Evolutionary conservation across 2,888 invertebrate genomes (phyloP), one percentile per base, ranked within the genome.

Genomic region (Lasiommata megera): DNA sequence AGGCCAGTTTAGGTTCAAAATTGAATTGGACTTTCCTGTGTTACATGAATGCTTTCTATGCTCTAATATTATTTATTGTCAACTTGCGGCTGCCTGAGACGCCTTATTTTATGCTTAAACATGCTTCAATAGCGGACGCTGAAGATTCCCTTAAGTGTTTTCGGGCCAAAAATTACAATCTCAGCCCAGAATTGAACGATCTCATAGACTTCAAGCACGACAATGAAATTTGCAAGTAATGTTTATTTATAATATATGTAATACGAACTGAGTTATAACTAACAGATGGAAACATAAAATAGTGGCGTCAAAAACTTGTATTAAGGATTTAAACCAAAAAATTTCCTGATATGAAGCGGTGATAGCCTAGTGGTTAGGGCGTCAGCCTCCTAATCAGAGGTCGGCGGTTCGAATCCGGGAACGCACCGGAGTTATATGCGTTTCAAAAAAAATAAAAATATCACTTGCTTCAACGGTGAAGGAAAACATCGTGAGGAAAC

Each of bases 161-260:
- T 53, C 71, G 87, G 54, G 66, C 73, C 0, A 51, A 52, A 0
- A 56, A 66, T 7, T 80, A 77, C 41, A 62, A 80, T 28, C 34
- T 79, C 1, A 67, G 76, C 0, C 60, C 56, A 0, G 87, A 86
- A 66, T 66, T 84, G 54, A 66, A 69, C 0, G 72, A 78, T 1
- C 55, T 86, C 16, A 60, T 70, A 8, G 80, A 82, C 3, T 86
- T 77, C 59, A 81, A 79, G 62, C 44, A 18, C 7, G 68, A 67
- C 28, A 83, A 84, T 72, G 61, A 77, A 67, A 78, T 84, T 76
- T 74, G 72, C 73, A 77, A 72, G 80, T 83, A 67, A 72, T 47
- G 28, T 12, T 7, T 14, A 29, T 1, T 6, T 36, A 12, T n/a
- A 18, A 29, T 0, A 36, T 34, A 28, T 6, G 47, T 23, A n/a